Percentiles rank a stretch among this genome's conserved stretches.
Evolutionary conservation across 2,797 vertebrate genomes (phyloP).

Genomic region (Rousettus madagascariensis): DNA sequence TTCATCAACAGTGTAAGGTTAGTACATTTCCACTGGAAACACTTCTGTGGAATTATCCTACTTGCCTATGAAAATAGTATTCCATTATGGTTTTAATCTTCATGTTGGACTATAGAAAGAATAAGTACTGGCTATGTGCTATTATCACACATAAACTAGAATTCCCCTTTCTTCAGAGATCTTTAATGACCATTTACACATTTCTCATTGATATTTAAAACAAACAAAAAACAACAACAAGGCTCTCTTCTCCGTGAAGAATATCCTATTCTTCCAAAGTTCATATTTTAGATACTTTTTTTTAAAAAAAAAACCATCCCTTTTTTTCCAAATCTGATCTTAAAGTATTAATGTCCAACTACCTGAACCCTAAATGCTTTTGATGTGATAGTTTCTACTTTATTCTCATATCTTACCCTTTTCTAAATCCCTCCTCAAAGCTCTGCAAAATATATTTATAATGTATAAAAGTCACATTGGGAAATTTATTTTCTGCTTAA

Average conservation of each 20-base stretch:
- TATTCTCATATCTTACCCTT: not conserved
- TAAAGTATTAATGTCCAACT: slow-evolving; percentile 23
- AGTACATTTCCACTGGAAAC: slow-evolving; percentile 49
- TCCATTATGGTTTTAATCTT: slow-evolving; percentile 6
- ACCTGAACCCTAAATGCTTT: slow-evolving; percentile 8
- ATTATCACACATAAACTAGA: not conserved
- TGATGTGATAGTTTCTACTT: not conserved
- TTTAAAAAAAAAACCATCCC: not conserved
- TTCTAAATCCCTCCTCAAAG: slow-evolving; percentile 23
- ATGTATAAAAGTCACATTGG: not conserved
- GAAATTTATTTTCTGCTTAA: slow-evolving; percentile 28
- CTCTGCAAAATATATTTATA: not conserved
- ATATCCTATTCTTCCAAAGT: slow-evolving; percentile 2
- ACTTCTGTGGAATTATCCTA: not conserved
- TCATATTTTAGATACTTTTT: not conserved
- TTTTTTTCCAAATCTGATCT: slow-evolving; percentile 4
- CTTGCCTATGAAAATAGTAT: not conserved
- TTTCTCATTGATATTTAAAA: slow-evolving; percentile 22
- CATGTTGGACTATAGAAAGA: not conserved
- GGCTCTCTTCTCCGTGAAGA: slow-evolving; percentile 15
- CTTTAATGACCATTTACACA: not conserved
- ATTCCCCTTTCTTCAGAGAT: not conserved
- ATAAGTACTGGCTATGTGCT: not conserved
- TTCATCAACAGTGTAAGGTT: slow-evolving; percentile 48
- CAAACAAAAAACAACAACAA: slow-evolving; percentile 6